Base-by-base conservation (phyloP, 35 echinoderm and acorn worm genomes). In the Heliocidaris erythrogramma region DNA sequence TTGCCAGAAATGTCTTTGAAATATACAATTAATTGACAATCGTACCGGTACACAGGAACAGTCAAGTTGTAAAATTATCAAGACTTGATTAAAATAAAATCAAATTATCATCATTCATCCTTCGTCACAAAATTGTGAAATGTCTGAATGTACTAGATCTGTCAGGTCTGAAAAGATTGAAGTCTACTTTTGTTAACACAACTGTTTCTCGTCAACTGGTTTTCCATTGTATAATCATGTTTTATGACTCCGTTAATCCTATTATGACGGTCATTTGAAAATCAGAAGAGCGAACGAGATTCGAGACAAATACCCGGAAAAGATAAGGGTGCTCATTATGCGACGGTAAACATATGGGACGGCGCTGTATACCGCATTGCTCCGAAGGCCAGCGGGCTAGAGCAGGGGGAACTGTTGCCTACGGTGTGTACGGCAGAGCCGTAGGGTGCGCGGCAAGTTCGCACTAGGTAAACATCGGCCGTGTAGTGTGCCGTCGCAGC, bases 391-490 rank as follows among this genome's bases (percentile, higher is more conserved):
- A 78, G 27, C 27, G 65, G 65, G 65, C 65, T 78, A 78, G 65
- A 78, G 65, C 8, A n/a, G 65, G 65, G 65, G 65, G 27, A 78
- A 78, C 65, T 78, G 65, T 92, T 92, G 91, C 49, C 91, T 30
- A 24, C 30, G 49, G 91, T 59, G 50, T 32, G 48, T 50, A 13
- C 32, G 32, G 90, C 48, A 92, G 85, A 16, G 90, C 32, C 90
- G 85, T 42, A 48, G n/a, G 48, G 32, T 92, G 32, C 47, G 31
- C 50, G 4, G 49, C 91, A 52, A 21, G 16, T 30, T 30, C 16
- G 91, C 49, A 13, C 29, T 92, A 13, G 9, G 91, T 92, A 49
- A 92, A 92, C 91, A 92, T 18, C 91, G 48, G 91, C 48, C 29
- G 91, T 30, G 91, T 59, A 92, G 31, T 92, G 91, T 92, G 13